Evolutionary conservation across 2,888 invertebrate genomes (phyloP).

Genomic region (Tetragnatha montana): DNA sequence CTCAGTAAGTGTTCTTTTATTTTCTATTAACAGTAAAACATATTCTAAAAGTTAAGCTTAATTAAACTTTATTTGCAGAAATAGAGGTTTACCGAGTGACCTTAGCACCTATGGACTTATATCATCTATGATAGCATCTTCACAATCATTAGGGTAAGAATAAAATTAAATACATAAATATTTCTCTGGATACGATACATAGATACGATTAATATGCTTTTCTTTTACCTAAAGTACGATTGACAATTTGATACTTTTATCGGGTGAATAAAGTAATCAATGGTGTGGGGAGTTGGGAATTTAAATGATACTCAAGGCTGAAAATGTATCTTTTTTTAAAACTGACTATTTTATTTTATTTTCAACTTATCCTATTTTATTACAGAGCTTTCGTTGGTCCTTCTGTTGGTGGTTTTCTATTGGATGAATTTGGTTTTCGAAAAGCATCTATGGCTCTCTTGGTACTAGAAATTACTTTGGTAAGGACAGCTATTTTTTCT

Average conservation of each 20-base stretch:
- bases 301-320: neutral
- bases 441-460: conserved; percentile 61
- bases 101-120: conserved; percentile 92
- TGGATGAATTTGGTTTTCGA: conserved; percentile 82
- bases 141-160: conserved; percentile 85
- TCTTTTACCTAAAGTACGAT: no score
- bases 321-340: neutral
- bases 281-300: neutral
- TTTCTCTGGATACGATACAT: no score
- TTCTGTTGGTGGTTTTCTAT: conserved; percentile 84
- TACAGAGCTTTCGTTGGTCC: conserved; percentile 85
- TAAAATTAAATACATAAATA: no score
- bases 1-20: conserved; percentile 78
- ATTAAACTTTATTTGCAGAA: conserved; percentile 71
- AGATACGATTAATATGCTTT: no score
- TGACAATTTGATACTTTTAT: neutral
- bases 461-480: conserved; percentile 46
- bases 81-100: conserved; percentile 83
- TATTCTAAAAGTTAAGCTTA: neutral
- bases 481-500: conserved; percentile 2
- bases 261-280: neutral
- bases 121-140: conserved; percentile 92
- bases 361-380: conserved; percentile 1
- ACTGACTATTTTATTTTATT: neutral
- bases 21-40: neutral